Evolutionary conservation across 2,888 invertebrate species (phyloP), one percentile per base, ranked within the genome.

Genomic region (Spilarctia lutea): DNA sequence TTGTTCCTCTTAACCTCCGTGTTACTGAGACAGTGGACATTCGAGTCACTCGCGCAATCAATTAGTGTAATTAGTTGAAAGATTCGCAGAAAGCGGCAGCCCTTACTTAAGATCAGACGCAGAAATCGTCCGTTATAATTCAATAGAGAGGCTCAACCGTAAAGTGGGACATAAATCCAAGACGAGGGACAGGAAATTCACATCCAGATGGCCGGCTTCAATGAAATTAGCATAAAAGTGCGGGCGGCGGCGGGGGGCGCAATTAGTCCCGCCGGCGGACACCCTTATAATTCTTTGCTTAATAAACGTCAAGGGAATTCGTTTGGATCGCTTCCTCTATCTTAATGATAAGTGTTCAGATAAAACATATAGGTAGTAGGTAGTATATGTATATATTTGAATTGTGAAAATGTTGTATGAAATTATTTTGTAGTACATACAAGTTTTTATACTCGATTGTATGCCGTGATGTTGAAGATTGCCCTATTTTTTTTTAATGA

Each of bases 151-250:
- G 45, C 42, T 52, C 24, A 63, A 35, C 35, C 71, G 67, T 72
- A 74, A 74, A 74, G 74, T 71, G 74, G 70, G 74, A 74, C 75
- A 83, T 83, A 83, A 81, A 74, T 74, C 70, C n/a, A n/a, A 39
- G 30, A 7, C 68, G 35, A 70, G 73, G 48, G 68, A 33, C 63
- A 39, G 69, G 11, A n/a, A 35, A 16, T 69, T 83, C 83, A 83
- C 74, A 63, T 72, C 76, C 83, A 79, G 83, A 77, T 77, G 81
- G 74, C 74, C 80, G 52, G 52, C 56, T 78, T 79, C 83, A 83
- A 83, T 85, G 75, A 81, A 83, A 84, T 84, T 85, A 84, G 73
- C 84, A 84, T 84, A 81, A 83, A 80, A 85, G 77, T 75, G 74
- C 65, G 71, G 72, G 45, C 72, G 79, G 71, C 74, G 65, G 70